Evolutionary conservation across 2,888 invertebrate species (phyloP).

Genomic region (Xylota sylvarum): DNA sequence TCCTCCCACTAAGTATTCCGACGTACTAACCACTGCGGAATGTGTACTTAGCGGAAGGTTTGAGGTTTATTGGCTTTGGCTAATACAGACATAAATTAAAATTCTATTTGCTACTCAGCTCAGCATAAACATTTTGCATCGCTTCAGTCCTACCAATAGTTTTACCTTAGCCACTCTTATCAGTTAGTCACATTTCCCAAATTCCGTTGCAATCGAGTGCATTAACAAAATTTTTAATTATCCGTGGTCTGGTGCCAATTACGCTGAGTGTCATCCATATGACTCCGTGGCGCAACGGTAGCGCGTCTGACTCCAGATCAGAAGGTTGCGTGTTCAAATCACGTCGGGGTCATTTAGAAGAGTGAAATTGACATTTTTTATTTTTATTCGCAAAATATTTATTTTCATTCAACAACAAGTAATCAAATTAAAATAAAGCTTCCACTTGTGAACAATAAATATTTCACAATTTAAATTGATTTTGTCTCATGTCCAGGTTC

Average conservation of each 20-base stretch:
- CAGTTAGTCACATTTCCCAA: too few species aligned
- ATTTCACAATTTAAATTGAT: constrained; percentile 49
- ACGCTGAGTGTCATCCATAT: neutral
- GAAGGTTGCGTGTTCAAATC: constrained; percentile 76
- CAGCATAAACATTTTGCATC: too few species aligned
- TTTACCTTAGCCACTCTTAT: too few species aligned
- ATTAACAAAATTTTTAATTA: neutral
- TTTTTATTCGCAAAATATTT: neutral
- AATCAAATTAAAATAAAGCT: constrained; percentile 54
- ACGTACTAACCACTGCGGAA: too few species aligned
- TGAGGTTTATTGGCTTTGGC: too few species aligned
- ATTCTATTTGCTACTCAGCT: too few species aligned
- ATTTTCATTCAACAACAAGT: constrained; percentile 18
- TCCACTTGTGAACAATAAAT: too few species aligned
- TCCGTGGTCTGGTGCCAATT: constrained; percentile 18
- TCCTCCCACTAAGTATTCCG: too few species aligned
- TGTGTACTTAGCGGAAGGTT: too few species aligned
- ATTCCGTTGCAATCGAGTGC: neutral
- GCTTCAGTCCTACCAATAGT: too few species aligned
- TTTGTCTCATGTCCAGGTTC: constrained; percentile 31
- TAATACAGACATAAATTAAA: too few species aligned
- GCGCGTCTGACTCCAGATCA: constrained; percentile 77
- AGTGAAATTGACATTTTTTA: too few species aligned
- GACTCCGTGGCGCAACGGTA: constrained; percentile 77
- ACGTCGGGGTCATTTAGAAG: constrained; percentile 46